Percentiles rank a stretch among this genome's conserved stretches.
Conservation (phyloP, 2,797 vertebrate genomes). For the Amphiprion clarkii region DNA sequence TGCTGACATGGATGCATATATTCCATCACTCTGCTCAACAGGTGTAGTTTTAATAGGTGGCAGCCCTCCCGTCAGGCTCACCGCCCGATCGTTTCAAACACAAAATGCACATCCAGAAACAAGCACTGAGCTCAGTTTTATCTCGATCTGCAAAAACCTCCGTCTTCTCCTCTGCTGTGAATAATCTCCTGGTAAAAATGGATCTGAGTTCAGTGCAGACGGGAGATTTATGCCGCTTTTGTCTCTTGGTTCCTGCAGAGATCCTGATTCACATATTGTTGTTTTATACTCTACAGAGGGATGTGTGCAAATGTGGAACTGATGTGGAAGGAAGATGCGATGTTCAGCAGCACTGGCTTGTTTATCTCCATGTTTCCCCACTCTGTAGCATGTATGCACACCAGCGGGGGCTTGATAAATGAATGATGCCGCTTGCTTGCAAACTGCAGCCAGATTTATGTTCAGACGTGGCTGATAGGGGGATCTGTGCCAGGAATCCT, state of each 20-base stretch:
- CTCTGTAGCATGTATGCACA: constrained; percentile 1
- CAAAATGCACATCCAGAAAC: neutral
- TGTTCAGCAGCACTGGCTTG: constrained; percentile 17
- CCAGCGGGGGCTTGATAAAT: constrained; percentile 46
- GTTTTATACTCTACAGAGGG: constrained; percentile 16
- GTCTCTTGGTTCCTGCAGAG: neutral
- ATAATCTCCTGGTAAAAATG: neutral
- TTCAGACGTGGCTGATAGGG: constrained; percentile 2
- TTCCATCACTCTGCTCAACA: no score
- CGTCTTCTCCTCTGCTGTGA: neutral
- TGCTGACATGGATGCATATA: no score
- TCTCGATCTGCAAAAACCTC: neutral
- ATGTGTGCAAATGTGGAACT: constrained; percentile 11
- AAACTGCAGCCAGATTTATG: constrained; percentile 27
- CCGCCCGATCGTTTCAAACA: neutral
- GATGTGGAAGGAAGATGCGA: constrained; percentile 9
- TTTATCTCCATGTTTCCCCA: constrained; percentile 27
- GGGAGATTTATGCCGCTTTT: neutral
- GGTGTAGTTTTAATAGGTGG: no score
- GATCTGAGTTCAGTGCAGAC: neutral
- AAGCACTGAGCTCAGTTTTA: no score
- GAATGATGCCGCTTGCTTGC: constrained; percentile 23
- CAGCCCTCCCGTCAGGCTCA: neutral
- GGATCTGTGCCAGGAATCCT: neutral
- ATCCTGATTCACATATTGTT: constrained; percentile 6